Evolutionary conservation across 2,113 vertebrate genomes (phyloP).

Genomic region (Aegithalos caudatus): DNA sequence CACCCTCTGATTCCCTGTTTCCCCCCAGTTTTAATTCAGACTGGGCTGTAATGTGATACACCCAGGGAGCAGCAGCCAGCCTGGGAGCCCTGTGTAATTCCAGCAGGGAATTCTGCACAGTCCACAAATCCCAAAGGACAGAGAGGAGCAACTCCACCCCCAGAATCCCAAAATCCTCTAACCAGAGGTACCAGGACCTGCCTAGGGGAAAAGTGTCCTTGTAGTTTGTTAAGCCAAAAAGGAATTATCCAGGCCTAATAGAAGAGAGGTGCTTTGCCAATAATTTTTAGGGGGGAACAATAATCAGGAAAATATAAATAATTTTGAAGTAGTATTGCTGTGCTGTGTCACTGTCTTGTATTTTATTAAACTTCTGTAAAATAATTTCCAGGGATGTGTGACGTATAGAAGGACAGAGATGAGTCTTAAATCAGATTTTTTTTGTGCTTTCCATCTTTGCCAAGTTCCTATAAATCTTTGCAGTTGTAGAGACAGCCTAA

Average conservation of each 20-base stretch:
- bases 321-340: background rate
- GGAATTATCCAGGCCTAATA: background rate
- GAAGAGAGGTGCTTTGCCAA: background rate
- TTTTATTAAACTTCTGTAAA: background rate
- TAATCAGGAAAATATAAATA: background rate
- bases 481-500: conserved; percentile 56
- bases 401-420: background rate
- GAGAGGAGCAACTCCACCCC: background rate
- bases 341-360: background rate
- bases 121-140: background rate
- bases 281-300: background rate
- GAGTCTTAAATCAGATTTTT: background rate
- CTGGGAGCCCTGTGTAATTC: background rate
- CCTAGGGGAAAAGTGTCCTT: background rate
- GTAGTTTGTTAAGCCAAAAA: background rate
- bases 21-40: background rate
- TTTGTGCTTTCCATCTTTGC: conserved; percentile 1
- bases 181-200: background rate
- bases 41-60: background rate
- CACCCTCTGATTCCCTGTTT: background rate
- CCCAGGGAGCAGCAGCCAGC: background rate
- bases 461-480: conserved; percentile 38
- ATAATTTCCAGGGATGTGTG: background rate
- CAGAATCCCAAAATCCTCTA: background rate
- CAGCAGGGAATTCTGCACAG: background rate